phyloP scores from a whole-genome alignment of 2,113 vertebrate species.

The Zeus faber region DNA sequence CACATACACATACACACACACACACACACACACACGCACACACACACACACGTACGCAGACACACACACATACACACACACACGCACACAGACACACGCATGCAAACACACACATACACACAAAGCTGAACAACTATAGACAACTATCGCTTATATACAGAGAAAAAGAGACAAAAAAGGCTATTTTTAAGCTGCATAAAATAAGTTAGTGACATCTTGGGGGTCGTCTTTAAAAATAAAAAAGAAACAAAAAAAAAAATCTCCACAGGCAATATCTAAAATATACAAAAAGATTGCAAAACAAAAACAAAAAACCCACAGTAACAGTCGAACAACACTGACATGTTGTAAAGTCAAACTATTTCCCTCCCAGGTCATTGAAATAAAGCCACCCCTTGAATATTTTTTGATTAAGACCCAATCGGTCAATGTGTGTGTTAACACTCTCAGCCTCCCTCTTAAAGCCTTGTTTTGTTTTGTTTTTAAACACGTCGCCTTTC shows the following conservation, averaged over 20 bases:
- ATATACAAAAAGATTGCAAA: conserved; percentile 51
- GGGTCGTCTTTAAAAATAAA: conserved; percentile 52
- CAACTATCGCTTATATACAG: conserved; percentile 75
- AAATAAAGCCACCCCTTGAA: not conserved
- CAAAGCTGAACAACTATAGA: too few species aligned
- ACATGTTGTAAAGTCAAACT: not conserved
- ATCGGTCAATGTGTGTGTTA: too few species aligned
- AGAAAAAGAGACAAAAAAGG: conserved; percentile 21
- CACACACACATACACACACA: too few species aligned
- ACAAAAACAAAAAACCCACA: too few species aligned
- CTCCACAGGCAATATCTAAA: conserved; percentile 44
- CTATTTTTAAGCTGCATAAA: not conserved
- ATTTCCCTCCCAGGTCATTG: not conserved
- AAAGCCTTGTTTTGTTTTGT: not conserved
- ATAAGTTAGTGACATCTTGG: not conserved
- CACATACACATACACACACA: not conserved
- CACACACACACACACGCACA: too few species aligned
- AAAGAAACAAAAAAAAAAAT: conserved; percentile 20
- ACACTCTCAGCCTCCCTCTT: too few species aligned
- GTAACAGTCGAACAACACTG: conserved; percentile 11
- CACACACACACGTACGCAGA: too few species aligned
- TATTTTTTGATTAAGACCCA: not conserved
- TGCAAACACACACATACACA: too few species aligned
- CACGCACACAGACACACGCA: too few species aligned
- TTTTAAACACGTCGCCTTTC: not conserved